These are phyloP conservation scores for Poecilia velifera DNA, from an alignment of 2,797 vertebrate genomes.

Conservation along the genomic window DNA sequence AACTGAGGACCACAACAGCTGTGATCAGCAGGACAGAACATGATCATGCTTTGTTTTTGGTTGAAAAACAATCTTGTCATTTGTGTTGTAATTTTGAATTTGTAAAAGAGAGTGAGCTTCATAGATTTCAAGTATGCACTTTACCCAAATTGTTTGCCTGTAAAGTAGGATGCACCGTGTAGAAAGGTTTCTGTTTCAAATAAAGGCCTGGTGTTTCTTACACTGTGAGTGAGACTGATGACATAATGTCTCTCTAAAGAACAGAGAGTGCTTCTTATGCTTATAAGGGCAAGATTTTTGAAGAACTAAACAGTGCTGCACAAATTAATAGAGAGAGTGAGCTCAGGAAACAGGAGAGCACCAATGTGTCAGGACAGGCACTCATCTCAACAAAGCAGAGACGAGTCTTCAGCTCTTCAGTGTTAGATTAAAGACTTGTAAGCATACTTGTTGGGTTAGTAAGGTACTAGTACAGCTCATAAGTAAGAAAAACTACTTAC, in stretches of 20 bases:
- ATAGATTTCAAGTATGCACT: conserved; percentile 53
- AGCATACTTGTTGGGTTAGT: conserved; percentile 17
- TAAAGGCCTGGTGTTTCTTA: conserved; percentile 63
- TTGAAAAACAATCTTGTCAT: not conserved
- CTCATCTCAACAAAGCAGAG: not conserved
- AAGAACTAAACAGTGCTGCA: conserved; percentile 48
- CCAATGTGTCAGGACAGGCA: conserved; percentile 15
- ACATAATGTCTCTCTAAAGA: conserved; percentile 36
- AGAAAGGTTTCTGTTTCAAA: conserved; percentile 56
- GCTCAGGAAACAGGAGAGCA: conserved; percentile 16
- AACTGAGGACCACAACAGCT: conserved; percentile 42
- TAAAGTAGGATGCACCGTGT: conserved; percentile 23
- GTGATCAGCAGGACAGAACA: conserved; percentile 50
- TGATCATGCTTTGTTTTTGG: conserved; percentile 34
- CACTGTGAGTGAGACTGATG: conserved; percentile 47
- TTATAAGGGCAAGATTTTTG: conserved; percentile 72
- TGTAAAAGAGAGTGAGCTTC: conserved; percentile 6
- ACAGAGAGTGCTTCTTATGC: conserved; percentile 49
- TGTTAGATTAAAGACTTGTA: conserved; percentile 12
- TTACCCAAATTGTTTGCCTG: conserved; percentile 34
- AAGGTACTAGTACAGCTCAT: not conserved
- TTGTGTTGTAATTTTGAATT: not conserved
- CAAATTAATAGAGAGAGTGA: conserved; percentile 31
- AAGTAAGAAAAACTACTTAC: not conserved
- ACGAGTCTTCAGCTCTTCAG: not conserved